Evolutionary conservation across 2,797 vertebrate genomes (phyloP).

Genomic region (Mormyrus proboscirostris): DNA sequence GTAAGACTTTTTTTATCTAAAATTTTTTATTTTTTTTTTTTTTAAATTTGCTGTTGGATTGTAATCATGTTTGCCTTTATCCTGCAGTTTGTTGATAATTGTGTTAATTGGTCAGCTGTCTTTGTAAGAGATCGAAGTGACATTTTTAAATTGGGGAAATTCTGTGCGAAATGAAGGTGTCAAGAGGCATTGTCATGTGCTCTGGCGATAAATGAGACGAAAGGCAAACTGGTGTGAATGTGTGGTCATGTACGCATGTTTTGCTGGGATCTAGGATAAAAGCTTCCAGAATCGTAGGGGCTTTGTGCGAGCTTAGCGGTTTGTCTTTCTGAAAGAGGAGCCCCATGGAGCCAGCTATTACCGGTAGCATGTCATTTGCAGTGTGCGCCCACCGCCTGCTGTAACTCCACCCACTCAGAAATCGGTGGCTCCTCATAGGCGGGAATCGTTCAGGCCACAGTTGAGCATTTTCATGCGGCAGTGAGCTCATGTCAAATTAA

Average conservation of each 20-base stretch:
- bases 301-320: neutral
- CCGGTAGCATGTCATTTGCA: neutral
- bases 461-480: neutral
- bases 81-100: neutral
- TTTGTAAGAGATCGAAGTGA: constrained; percentile 7
- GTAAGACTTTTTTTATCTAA: neutral
- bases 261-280: neutral
- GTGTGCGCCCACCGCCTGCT: neutral
- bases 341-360: neutral
- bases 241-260: neutral
- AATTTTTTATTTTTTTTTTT: neutral
- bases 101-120: neutral
- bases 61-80: neutral
- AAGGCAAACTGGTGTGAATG: neutral
- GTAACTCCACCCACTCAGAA: neutral
- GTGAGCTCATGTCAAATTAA: neutral
- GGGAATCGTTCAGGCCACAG: neutral
- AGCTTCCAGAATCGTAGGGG: neutral
- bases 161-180: neutral
- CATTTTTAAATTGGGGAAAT: neutral
- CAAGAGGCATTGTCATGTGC: neutral
- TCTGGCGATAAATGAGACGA: neutral
- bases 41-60: neutral
- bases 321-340: neutral
- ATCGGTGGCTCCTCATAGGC: too few species aligned